These are phyloP conservation scores for Drosophila nasuta DNA, from an alignment of 1,140 invertebrate genomes.

Conservation along the genomic window DNA sequence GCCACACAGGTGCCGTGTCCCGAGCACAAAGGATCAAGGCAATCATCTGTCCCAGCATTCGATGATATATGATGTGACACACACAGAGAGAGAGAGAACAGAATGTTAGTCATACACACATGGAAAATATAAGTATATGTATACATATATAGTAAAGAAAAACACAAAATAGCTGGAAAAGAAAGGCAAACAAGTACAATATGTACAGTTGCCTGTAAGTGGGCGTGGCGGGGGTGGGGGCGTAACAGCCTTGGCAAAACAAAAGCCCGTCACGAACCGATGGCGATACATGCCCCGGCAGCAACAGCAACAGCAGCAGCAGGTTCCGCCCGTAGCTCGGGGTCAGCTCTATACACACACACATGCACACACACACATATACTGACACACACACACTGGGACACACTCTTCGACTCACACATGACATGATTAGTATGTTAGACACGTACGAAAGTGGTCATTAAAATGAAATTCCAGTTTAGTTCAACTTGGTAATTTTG, in stretches of 20 bases:
- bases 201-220: constrained; percentile 3
- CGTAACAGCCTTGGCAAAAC: constrained; percentile 70
- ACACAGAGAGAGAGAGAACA: constrained; percentile 41
- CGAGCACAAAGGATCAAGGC: constrained; percentile 94
- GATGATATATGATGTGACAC: constrained; percentile 12
- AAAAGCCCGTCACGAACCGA: constrained; percentile 67
- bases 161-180: no score
- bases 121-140: not conserved
- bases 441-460: constrained; percentile 84
- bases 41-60: constrained; percentile 87
- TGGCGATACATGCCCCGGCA: constrained; percentile 46
- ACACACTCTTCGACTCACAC: constrained; percentile 27
- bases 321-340: constrained; percentile 1
- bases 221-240: constrained; percentile 7
- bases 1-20: constrained; percentile 96
- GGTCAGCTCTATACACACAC: constrained; percentile 39
- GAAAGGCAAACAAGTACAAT: constrained; percentile 18
- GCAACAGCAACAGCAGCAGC: constrained; percentile 3
- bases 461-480: constrained; percentile 84
- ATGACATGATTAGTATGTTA: constrained; percentile 84
- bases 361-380: constrained; percentile 39
- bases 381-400: constrained; percentile 21
- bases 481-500: constrained; percentile 83
- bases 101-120: constrained; percentile 57
- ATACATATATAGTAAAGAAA: not conserved